Evolutionary conservation across 1,140 invertebrate genomes (phyloP), one percentile per base, ranked within the genome.

Genomic region (Sminthurides bifidus): DNA sequence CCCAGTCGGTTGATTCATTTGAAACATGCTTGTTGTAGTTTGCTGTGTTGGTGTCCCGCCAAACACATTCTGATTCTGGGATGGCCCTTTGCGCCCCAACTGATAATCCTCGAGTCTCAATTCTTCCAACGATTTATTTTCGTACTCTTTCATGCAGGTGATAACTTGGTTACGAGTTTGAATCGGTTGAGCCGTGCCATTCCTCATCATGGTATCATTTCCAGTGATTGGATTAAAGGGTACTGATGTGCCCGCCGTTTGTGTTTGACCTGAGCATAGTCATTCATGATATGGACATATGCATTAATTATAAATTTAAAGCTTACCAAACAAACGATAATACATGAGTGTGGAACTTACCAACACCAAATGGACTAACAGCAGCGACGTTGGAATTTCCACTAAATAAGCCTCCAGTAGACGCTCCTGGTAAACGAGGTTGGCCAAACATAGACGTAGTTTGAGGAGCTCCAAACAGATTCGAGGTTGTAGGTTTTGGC

Each of bases 61-160:
- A 23, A 58, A 35, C 17, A 50, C 65, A 56, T 64, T 66, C 38
- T 57, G 66, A 66, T 67, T 59, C 65, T 73, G 72, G 40, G 70
- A 64, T 4, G 74, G 73, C 31, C 87, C 88, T 76, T 95, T 96
- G 12, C 92, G 73, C 52, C 87, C 87, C 12, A 85, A 85, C 31
- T 77, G 69, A 73, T 98, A 98, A 75, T 98, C 94, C 72, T 98
- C 93, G 24, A 87, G 72, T 44, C 93, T 76, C 1, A 98, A 71
- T 71, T 98, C 93, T 72, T 96, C 92, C 24, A 97, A 71, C 1
- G 88, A 92, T 74, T 97, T 97, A 23, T 68, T 74, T 68, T 97
- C 92, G 73, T 97, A 97, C 67, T 97, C 92, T 74, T 96, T 94
- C 93, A 96, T 97, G 57, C 85, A 88, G 3, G 89, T 92, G 37